Base-by-base conservation (phyloP, 2,113 vertebrate species). In the Kryptolebias marmoratus region DNA sequence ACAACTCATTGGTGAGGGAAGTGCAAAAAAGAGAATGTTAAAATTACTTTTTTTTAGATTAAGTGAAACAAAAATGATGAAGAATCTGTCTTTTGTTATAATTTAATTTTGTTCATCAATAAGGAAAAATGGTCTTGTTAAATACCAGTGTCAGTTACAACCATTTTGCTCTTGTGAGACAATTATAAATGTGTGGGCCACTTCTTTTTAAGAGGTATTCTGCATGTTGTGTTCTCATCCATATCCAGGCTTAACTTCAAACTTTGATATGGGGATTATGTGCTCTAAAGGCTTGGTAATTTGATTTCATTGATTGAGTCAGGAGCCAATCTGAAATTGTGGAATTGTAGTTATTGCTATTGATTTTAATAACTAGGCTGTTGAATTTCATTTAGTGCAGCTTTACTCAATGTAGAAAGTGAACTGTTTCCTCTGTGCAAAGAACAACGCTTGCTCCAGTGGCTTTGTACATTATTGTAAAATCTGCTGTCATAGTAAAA, bases 341-440 rank as follows among this genome's bases (percentile, higher is more conserved):
- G 85, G 78, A 89, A 93, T 92, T 92, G 87, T 82, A 91, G 90
- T 93, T 93, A 94, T 95, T 94, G 91, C 89, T 92, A 95, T 94
- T 93, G 94, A 94, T 94, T 94, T 93, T 87, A 94, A 95, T 94
- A 94, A 95, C 92, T 89, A 93, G 91, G 84, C 91, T 91, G 88
- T 92, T 93, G 87, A 90, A 92, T 87, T 94, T 90, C 86, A 93
- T 91, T 93, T 88, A 86, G 67, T 66, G 61, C 74, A 64, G 84
- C 64, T 81, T 56, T 60, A 53, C 84, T 91, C 88, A 64, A 90
- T 89, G 77, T 67, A 79, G 53, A 82, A 58, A 71, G 62, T 58
- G 64, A 86, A 84, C 59, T 68, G 60, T 81, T 85, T 59, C 61
- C 22, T 68, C 16, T 28, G 47, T 48, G 55, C 62, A 67, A 71